Conservation (phyloP, 2,113 vertebrate genomes). For the Motacilla tschutschensis region DNA sequence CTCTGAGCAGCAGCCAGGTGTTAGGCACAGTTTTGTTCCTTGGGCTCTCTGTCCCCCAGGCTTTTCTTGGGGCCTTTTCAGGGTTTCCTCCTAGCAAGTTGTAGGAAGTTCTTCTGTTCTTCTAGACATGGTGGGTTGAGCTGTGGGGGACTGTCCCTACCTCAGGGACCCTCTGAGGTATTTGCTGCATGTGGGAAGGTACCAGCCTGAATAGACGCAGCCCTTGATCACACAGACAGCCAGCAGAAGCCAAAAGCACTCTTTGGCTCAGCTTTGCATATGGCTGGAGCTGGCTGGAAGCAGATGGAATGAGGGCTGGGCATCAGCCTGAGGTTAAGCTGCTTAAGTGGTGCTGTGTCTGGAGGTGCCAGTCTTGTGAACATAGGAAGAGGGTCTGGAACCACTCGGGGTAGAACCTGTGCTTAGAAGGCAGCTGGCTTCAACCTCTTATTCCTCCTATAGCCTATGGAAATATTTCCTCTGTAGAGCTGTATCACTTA, state of each 20-base stretch:
- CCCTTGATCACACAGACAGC: background rate
- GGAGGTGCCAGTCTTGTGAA: background rate
- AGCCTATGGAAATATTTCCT: background rate
- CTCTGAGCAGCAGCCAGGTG: background rate
- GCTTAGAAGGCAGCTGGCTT: background rate
- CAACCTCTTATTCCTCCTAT: background rate
- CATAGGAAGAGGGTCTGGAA: background rate
- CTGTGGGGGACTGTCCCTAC: background rate
- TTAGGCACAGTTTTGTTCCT: background rate
- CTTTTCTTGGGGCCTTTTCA: background rate
- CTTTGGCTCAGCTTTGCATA: background rate
- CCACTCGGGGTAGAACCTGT: background rate
- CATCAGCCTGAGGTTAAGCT: background rate
- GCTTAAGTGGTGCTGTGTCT: background rate
- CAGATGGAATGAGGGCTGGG: background rate
- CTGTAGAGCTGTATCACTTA: background rate
- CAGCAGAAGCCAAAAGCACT: background rate
- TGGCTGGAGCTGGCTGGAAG: background rate
- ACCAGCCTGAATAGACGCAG: rapidly evolving
- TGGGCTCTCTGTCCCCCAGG: background rate
- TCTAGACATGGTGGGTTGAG: background rate
- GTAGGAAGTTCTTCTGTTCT: background rate
- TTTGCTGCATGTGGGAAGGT: background rate
- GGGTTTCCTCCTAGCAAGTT: background rate
- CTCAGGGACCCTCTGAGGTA: background rate